phyloP scores from a whole-genome alignment of 2,888 invertebrate genomes.

The Scelioninae gen. 1 region DNA sequence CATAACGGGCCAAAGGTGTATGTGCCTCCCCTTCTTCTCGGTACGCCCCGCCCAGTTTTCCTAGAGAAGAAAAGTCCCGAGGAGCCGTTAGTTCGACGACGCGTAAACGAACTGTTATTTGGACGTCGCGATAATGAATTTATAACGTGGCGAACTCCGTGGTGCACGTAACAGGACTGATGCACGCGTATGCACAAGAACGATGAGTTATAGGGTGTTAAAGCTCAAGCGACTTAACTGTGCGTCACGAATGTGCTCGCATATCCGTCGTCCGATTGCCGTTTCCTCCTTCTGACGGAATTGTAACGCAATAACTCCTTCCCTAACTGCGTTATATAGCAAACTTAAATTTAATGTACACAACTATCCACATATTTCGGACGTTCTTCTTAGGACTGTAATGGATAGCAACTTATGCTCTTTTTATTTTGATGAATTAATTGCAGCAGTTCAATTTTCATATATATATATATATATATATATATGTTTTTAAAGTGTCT shows the following conservation, averaged over 20 bases:
- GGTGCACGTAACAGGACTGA: constrained; percentile 63
- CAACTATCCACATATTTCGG: constrained; percentile 28
- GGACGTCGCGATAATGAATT: constrained; percentile 67
- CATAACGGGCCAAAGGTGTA: constrained; percentile 63
- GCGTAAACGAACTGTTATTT: constrained; percentile 64
- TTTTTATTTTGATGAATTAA: neutral
- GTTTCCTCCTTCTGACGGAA: constrained; percentile 66
- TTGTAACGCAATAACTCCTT: constrained; percentile 66
- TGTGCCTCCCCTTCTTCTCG: constrained; percentile 27
- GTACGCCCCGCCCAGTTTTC: constrained; percentile 46
- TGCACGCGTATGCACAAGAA: constrained; percentile 63
- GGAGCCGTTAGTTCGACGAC: constrained; percentile 64
- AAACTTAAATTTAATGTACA: constrained; percentile 38
- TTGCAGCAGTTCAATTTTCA: neutral
- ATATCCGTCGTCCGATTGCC: constrained; percentile 70
- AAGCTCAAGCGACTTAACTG: constrained; percentile 78
- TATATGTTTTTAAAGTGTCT: too few relatives aligned
- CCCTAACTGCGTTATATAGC: constrained; percentile 55
- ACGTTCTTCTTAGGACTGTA: neutral
- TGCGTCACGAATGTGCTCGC: constrained; percentile 67
- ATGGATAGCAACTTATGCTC: neutral
- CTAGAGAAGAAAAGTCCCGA: constrained; percentile 56
- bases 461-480: too few relatives aligned
- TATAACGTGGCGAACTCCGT: constrained; percentile 59
- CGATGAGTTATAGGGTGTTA: constrained; percentile 80